phyloP scores from a whole-genome alignment of 2,797 vertebrate genomes.

The Argyrosomus regius region DNA sequence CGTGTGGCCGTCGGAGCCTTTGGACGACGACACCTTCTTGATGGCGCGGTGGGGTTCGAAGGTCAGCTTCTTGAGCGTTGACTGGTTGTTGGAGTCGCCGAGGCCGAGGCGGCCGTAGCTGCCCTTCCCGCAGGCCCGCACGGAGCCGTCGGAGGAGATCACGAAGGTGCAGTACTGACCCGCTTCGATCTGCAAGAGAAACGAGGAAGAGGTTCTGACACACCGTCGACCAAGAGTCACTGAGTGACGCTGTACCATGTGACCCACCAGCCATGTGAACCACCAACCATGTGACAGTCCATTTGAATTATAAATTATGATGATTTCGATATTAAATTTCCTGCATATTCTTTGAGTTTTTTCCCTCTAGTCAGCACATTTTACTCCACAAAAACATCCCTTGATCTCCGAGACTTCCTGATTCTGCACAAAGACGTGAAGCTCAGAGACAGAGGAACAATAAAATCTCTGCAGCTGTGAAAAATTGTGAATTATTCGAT shows the following conservation, averaged over 20 bases:
- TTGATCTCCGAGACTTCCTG: background rate
- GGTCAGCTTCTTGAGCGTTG: conserved; percentile 88
- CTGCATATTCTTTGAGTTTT: background rate
- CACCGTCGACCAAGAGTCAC: background rate
- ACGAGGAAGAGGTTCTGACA: background rate
- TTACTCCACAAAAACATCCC: background rate
- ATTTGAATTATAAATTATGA: background rate
- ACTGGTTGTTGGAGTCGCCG: conserved; percentile 90
- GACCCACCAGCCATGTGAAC: background rate
- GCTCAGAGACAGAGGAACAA: background rate
- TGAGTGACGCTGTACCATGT: background rate
- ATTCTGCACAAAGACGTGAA: background rate
- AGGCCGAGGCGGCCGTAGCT: conserved; percentile 89
- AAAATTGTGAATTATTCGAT: background rate
- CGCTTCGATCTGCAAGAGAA: conserved; percentile 84
- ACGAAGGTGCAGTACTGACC: conserved; percentile 91
- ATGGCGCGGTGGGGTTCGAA: conserved; percentile 87
- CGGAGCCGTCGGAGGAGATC: conserved; percentile 86
- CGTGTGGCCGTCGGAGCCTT: conserved; percentile 89
- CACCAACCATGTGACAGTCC: background rate
- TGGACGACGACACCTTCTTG: conserved; percentile 89
- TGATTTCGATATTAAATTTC: background rate
- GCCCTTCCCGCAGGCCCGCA: conserved; percentile 88
- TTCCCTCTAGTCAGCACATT: background rate
- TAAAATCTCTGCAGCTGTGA: background rate